phyloP scores from a whole-genome alignment of 2,888 invertebrate genomes.

The Heliconius sara region DNA sequence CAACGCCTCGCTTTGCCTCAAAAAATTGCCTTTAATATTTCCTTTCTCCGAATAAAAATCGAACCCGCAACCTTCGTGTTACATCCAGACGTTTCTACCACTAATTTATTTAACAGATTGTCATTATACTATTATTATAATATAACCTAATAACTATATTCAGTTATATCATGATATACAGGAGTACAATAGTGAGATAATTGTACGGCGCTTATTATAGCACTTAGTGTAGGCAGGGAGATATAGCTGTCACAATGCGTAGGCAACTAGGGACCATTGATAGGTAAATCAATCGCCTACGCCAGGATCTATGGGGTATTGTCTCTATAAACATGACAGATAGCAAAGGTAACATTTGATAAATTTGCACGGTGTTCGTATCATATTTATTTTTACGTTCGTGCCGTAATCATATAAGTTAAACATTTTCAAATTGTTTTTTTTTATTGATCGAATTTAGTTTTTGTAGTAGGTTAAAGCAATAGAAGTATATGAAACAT shows the following conservation, averaged over 20 bases:
- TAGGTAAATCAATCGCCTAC: slow-evolving; percentile 74
- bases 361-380: slow-evolving; percentile 1
- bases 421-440: too few species aligned
- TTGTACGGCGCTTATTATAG: slow-evolving; percentile 32
- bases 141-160: slow-evolving; percentile 27
- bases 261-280: slow-evolving; percentile 46
- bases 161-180: slow-evolving; percentile 30
- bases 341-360: not conserved
- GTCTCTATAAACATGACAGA: slow-evolving; percentile 50
- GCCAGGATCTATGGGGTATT: slow-evolving; percentile 57
- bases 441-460: too few species aligned
- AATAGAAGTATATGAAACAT: too few species aligned
- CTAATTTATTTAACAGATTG: not conserved
- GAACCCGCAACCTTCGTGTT: too few species aligned
- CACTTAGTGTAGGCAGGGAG: slow-evolving; percentile 38
- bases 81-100: not conserved
- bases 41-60: too few species aligned
- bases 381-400: not conserved
- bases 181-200: slow-evolving; percentile 40
- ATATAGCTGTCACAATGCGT: slow-evolving; percentile 42
- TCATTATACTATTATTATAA: not conserved
- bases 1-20: too few species aligned
- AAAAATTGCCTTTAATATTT: too few species aligned
- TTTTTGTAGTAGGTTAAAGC: too few species aligned
- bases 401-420: too few species aligned